A percentile compares a stretch with the other conserved stretches of the same genome.
phyloP scores from a whole-genome alignment of 2,113 vertebrate species.

The Hydropotes inermis region DNA sequence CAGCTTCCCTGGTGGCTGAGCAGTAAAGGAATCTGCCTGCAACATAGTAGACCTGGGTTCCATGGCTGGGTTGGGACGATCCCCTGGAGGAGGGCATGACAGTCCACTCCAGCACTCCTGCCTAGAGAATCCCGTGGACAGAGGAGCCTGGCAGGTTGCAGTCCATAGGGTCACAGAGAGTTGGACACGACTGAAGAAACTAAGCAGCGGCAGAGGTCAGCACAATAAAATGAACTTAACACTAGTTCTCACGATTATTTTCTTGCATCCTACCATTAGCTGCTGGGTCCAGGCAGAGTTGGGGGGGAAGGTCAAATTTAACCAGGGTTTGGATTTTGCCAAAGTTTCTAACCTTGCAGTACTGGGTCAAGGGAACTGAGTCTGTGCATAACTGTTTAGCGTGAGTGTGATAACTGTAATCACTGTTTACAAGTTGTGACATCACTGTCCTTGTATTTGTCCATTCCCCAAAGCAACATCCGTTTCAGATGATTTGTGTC shows the following conservation, averaged over 20 bases:
- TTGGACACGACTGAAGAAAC: background rate
- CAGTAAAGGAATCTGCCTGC: background rate
- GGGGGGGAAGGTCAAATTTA: background rate
- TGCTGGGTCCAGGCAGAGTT: background rate
- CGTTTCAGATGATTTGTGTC: constrained; percentile 2
- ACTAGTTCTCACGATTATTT: background rate
- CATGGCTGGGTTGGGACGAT: background rate
- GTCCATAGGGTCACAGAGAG: background rate
- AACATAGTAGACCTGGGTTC: background rate
- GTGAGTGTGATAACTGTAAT: background rate
- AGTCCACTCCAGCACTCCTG: background rate
- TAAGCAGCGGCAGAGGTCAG: background rate
- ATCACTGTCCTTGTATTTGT: constrained; percentile 6
- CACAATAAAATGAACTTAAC: background rate
- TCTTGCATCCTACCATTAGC: background rate
- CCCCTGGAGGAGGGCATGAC: background rate
- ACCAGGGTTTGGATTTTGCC: background rate
- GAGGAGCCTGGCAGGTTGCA: background rate
- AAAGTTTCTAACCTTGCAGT: background rate
- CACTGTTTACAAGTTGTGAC: background rate
- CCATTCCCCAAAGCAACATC: background rate
- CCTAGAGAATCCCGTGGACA: background rate
- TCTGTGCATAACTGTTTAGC: background rate
- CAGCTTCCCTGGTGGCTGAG: background rate
- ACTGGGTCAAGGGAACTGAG: background rate